A percentile compares a stretch with the other conserved stretches of the same genome.
Conservation (phyloP, 2,797 vertebrate genomes). For the Anabacerthia variegaticeps region DNA sequence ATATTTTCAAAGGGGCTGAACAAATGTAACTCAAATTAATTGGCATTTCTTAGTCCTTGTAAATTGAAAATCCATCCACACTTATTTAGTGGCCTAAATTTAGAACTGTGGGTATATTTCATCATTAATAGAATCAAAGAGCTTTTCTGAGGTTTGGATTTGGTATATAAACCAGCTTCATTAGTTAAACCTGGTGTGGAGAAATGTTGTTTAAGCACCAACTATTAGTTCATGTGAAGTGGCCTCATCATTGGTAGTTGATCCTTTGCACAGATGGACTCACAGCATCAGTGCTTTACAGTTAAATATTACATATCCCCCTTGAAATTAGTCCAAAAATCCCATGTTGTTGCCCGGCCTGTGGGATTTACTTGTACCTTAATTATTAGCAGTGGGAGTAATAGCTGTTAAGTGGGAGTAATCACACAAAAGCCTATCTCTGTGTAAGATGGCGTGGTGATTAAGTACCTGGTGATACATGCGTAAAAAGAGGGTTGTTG, state of each 20-base stretch:
- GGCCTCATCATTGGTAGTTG: not conserved
- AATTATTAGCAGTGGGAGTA: not conserved
- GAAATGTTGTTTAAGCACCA: not conserved
- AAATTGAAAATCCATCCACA: not conserved
- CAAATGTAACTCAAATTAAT: not conserved
- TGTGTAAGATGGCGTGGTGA: not conserved
- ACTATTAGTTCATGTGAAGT: not conserved
- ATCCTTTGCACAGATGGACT: not conserved
- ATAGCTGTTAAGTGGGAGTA: not conserved
- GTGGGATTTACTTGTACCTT: not conserved
- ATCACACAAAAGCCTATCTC: not conserved
- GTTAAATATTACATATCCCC: not conserved
- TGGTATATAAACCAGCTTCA: not conserved
- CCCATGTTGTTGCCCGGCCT: not conserved
- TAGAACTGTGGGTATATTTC: not conserved
- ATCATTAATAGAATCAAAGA: not conserved
- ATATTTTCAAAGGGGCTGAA: not conserved
- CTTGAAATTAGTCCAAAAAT: not conserved
- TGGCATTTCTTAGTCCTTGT: not conserved
- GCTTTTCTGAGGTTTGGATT: not conserved
- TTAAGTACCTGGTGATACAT: not conserved
- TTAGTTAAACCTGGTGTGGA: not conserved
- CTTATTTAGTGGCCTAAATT: not conserved
- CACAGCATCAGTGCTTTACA: not conserved
- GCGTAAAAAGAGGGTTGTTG: not conserved